Evolutionary conservation across 1,140 invertebrate genomes (phyloP), one percentile per base, ranked within the genome.

Genomic region (Drosophila chauvacae): DNA sequence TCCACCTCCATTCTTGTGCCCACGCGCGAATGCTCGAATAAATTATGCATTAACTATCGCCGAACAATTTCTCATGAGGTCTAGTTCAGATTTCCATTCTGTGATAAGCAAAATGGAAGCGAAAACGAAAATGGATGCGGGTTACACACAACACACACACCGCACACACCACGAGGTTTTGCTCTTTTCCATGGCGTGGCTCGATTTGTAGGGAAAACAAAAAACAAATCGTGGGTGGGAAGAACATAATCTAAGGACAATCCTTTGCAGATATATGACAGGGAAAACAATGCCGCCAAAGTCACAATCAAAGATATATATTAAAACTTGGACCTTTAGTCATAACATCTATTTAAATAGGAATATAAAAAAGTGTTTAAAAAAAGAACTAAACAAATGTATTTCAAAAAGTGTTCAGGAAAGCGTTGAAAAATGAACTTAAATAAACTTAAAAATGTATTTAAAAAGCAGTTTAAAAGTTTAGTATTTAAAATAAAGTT

Each of bases 101-200:
- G 26, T 26, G 71, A 74, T 74, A 74, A 74, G 56, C 33, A 39
- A 72, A 71, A 60, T 44, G 66, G 58, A 61, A 62, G 39, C 35
- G 55, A 72, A 61, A 69, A 53, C 58, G 78, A 70, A 81, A 57
- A 81, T 69, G 68, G 58, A 78, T 59, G 37, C 68, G 55, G 50
- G 28, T 18, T 60, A 44, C 62, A 50, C 47, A 26, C 45, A 42
- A 16, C 68, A 39, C 66, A 39, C 66, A 62, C 33, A 26, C 4
- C 42, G 2, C 66, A 42, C 63, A 44, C 66, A 65, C 33, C 20
- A 61, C n/a, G 20, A 59, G 53, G 48, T 44, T 48, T 33, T 55
- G 45, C 45, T 10, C 7, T 26, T 11, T 16, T 23, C 14, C n/a
- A 51, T 55, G 33, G 35, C 33, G 18, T 11, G 51, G 33, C 18